Evolutionary conservation across 2,113 vertebrate genomes (phyloP), one percentile per base, ranked within the genome.

Genomic region (Podilymbus podiceps): DNA sequence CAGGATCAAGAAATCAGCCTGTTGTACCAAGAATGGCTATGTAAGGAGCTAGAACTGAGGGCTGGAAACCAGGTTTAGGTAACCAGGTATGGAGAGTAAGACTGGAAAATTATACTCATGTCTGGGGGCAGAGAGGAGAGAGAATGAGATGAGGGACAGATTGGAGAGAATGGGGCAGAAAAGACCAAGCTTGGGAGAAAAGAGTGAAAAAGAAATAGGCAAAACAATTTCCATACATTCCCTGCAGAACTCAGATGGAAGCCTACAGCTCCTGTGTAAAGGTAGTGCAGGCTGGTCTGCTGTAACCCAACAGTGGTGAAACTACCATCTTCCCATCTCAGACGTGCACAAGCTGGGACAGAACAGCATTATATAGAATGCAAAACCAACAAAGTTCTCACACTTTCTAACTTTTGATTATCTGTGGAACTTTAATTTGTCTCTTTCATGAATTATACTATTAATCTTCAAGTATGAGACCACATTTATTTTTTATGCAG

Each of bases 401-500:
- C 14, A 60, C 31, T 77, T 71, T 56, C 23, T 78, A 55, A 63
- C 40, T 89, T 88, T 52, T 75, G 19, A 63, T 81, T 87, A 42
- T 68, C 46, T 64, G 30, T 79, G 66, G 42, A 91, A 81, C 53
- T 89, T 77, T 33, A 56, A 31, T 79, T 72, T 80, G 28, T 69
- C 53, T 62, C 17, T 88, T 76, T 78, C 33, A 35, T 94, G 73
- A 69, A 47, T 83, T 77, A 35, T 49, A 7, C 44, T 71, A 60
- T 74, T 74, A 86, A 67, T 88, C 85, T 93, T 94, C 56, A 77
- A 15, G 74, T 77, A 73, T 31, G 23, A 88, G 31, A 19, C 18
- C 3, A 3, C 62, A 55, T 71, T 85, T 91, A 46, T 79, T 80
- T 72, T 84, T 60, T 49, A 16, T 1, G 2, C 15, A 56, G 9